Evolutionary conservation across 2,888 invertebrate species (phyloP).

Genomic region (Stenodema calcarata): DNA sequence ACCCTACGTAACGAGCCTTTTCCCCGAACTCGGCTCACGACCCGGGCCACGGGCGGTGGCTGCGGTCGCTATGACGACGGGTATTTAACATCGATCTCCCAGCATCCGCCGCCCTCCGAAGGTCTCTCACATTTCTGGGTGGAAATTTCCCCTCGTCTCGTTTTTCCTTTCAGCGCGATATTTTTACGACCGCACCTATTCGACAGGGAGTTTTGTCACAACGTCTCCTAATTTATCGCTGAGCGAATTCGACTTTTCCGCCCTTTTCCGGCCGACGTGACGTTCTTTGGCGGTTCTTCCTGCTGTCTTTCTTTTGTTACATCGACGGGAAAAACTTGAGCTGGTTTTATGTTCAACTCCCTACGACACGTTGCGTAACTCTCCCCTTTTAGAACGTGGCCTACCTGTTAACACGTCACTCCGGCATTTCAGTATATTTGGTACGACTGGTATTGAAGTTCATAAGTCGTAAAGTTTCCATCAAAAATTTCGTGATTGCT

Average conservation of each 20-base stretch:
- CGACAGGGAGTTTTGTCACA: background rate
- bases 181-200: slow-evolving; percentile 3
- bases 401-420: no score
- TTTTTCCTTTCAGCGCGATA: background rate
- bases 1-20: background rate
- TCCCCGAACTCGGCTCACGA: background rate
- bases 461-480: no score
- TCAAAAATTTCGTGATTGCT: no score
- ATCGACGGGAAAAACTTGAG: background rate
- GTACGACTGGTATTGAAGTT: no score
- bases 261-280: background rate
- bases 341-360: background rate
- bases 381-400: no score
- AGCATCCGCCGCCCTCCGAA: background rate
- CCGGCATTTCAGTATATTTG: no score
- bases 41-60: slow-evolving; percentile 34
- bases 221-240: slow-evolving; percentile 3
- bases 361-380: background rate
- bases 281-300: background rate
- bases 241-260: background rate
- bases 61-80: slow-evolving; percentile 35
- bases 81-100: slow-evolving; percentile 40
- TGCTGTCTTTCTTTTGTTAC: background rate
- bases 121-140: background rate
- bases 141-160: background rate